Percentiles rank a stretch among this genome's conserved stretches.
phyloP scores from a whole-genome alignment of 2,113 vertebrate genomes.

The Salvelinus fontinalis region DNA sequence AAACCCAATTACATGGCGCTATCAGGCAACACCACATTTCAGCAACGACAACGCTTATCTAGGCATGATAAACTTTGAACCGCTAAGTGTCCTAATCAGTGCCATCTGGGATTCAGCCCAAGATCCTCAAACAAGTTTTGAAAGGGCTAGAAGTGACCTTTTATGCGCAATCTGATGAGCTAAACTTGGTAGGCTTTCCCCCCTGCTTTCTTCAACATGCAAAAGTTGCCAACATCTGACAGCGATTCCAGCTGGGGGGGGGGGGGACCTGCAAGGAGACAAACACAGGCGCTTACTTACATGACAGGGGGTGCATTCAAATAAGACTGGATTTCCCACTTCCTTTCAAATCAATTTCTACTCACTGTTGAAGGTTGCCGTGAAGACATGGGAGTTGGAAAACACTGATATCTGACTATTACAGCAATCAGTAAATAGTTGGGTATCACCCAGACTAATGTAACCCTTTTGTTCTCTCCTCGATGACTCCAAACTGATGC shows the following conservation, averaged over 20 bases:
- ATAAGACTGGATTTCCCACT: conserved; percentile 29
- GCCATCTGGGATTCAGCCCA: conserved; percentile 70
- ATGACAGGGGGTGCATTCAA: conserved; percentile 33
- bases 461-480: conserved; percentile 15
- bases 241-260: conserved; percentile 53
- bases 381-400: conserved; percentile 35
- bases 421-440: conserved; percentile 55
- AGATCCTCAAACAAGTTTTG: conserved; percentile 56
- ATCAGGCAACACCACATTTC: conserved; percentile 64
- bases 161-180: conserved; percentile 42
- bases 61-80: conserved; percentile 69
- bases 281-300: conserved; percentile 24
- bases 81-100: conserved; percentile 71
- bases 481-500: conserved; percentile 46
- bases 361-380: conserved; percentile 26
- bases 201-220: conserved; percentile 54
- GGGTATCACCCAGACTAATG: conserved; percentile 31
- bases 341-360: conserved; percentile 38
- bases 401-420: conserved; percentile 48
- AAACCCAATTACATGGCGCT: conserved; percentile 64
- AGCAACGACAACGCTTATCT: conserved; percentile 72
- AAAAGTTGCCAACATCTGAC: conserved; percentile 65
- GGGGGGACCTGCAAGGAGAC: conserved; percentile 35
- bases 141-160: conserved; percentile 49
- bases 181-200: conserved; percentile 13